Percentiles rank a stretch among this genome's conserved stretches.
These are phyloP conservation scores for Polymixis lichenea DNA, from an alignment of 2,888 invertebrate genomes.

Conservation along the genomic window DNA sequence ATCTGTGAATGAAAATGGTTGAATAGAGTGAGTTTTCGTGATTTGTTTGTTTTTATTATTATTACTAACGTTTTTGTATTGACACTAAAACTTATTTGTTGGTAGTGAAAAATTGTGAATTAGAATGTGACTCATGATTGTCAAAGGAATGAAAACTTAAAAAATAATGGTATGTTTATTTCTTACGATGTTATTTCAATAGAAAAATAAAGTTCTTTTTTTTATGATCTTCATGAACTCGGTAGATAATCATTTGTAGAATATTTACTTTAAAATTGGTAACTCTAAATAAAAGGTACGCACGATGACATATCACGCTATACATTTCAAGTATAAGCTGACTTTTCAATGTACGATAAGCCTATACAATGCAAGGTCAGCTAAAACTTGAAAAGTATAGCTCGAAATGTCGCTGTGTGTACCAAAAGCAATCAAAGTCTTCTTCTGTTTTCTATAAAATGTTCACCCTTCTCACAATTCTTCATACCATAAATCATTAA, in stretches of 20 bases:
- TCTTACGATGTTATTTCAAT: background rate
- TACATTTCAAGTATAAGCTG: too few relatives aligned
- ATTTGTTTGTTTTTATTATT: conserved; percentile 15
- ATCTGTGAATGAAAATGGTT: conserved; percentile 24
- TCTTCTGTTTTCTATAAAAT: background rate
- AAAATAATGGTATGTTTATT: background rate
- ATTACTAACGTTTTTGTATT: background rate
- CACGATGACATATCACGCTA: too few relatives aligned
- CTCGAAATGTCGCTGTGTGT: background rate
- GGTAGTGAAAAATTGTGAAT: background rate
- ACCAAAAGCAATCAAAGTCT: background rate
- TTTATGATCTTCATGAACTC: background rate
- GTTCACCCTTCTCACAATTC: background rate
- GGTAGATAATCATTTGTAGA: too few relatives aligned
- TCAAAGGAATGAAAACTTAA: background rate
- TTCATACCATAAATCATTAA: background rate
- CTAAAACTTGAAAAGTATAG: too few relatives aligned
- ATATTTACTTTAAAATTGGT: too few relatives aligned
- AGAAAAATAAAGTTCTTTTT: too few relatives aligned
- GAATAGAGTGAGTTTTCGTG: background rate
- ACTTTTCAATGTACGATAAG: too few relatives aligned
- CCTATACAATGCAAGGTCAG: too few relatives aligned
- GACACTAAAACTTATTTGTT: conserved; percentile 2
- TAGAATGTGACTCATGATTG: background rate
- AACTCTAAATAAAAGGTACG: background rate